Base-by-base conservation (phyloP, 1,140 invertebrate genomes). In the Aphaenogaster rudis region DNA sequence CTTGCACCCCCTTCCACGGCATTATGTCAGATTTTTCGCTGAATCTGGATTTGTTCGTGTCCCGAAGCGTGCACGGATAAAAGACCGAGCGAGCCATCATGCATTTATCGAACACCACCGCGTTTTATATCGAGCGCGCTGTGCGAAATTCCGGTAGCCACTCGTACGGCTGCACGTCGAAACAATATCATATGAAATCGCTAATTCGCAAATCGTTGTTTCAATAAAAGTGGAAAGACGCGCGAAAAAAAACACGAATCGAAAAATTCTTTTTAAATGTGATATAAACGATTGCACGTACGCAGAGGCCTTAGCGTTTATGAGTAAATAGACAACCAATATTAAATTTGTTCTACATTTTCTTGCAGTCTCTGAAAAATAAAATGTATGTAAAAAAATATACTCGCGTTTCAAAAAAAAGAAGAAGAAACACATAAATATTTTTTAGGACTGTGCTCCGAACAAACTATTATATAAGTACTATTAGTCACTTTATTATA, bases 1-100 rank as follows among this genome's bases (percentile, higher is more conserved):
- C 33, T 69, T 82, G 64, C 86, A 88, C 45, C 85, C 21, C 42
- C 39, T 61, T 64, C n/a, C 50, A 28, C 52, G 50, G 45, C 74
- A 79, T 88, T 86, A 71, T 74, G 78, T 89, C 87, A 77, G 74
- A 88, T 86, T 86, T 86, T 52, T 64, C 59, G 87, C 59, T 84
- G 74, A 86, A 88, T 80, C 74, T 74, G 64, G 21, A 81, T 81
- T 79, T 57, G 45, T 61, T 54, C 52, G 64, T 86, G 39, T 64
- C 52, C 33, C 42, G 78, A 48, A 72, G 33, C 82, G 42, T 78
- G 61, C 71, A 59, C 42, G 71, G 28, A 84, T 76, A 84, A 77
- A 84, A 84, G 67, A 64, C 57, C 57, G 67, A 39, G 63, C 77
- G 33, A 50, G 48, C 48, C 42, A 59, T 71, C 78, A 66, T 21